Conservation (phyloP, 1,140 invertebrate species). For the Drosophila bipectinata region DNA sequence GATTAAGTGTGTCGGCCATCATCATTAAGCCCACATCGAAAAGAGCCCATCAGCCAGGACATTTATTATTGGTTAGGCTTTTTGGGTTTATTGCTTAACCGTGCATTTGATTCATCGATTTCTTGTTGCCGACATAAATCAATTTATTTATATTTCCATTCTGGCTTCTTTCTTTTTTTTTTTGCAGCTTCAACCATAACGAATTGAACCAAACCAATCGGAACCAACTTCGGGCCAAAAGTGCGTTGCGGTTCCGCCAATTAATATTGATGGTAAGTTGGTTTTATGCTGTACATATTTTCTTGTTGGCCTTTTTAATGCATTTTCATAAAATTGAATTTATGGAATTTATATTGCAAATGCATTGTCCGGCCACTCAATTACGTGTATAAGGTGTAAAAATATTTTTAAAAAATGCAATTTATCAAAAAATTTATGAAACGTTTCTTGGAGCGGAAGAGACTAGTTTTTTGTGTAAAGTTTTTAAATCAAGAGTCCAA, state of each 20-base stretch:
- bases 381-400: conserved; percentile 26
- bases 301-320: conserved; percentile 19
- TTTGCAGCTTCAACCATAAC: conserved; percentile 21
- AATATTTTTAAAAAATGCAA: conserved; percentile 21
- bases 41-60: conserved; percentile 4
- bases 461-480: neutral
- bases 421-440: conserved; percentile 23
- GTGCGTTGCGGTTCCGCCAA: conserved; percentile 21
- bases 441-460: neutral
- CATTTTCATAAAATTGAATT: conserved; percentile 28
- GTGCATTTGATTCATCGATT: conserved; percentile 42
- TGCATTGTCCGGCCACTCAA: conserved; percentile 30
- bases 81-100: conserved; percentile 43
- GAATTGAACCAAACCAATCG: conserved; percentile 31
- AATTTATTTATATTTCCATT: conserved; percentile 49
- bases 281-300: conserved; percentile 28
- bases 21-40: neutral
- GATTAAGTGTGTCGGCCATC: conserved; percentile 17
- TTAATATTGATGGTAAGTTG: conserved; percentile 55
- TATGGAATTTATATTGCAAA: conserved; percentile 14
- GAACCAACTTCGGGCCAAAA: conserved; percentile 32
- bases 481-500: neutral
- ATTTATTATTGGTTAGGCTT: conserved; percentile 32
- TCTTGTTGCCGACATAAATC: conserved; percentile 35
- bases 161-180: conserved; percentile 13